Conservation (phyloP, 2,113 vertebrate species). For the Dromaius novaehollandiae region DNA sequence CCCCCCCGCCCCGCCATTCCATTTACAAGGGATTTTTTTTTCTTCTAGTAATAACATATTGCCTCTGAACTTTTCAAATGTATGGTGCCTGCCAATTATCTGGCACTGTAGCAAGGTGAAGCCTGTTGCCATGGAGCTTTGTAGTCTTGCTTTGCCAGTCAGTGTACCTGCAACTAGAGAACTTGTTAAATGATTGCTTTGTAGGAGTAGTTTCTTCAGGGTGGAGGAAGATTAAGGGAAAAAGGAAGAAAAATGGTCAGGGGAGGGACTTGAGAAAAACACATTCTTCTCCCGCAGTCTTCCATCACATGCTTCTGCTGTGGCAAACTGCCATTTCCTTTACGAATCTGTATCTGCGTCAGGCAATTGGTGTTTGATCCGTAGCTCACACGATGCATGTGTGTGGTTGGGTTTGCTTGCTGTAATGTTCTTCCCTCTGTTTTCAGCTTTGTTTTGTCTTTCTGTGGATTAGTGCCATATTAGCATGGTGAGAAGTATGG, state of each 20-base stretch:
- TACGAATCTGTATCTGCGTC: neutral
- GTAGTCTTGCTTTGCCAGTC: neutral
- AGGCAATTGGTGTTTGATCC: neutral
- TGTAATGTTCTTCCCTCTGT: neutral
- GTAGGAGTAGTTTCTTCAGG: neutral
- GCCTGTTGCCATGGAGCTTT: slow-evolving; percentile 45
- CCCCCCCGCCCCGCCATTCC: too few species aligned
- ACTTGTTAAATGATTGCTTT: neutral
- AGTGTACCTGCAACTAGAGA: neutral
- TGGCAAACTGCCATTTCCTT: neutral
- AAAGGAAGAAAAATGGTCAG: neutral
- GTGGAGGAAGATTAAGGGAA: neutral
- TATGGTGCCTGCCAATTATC: neutral
- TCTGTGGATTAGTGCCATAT: neutral
- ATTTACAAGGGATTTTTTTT: neutral
- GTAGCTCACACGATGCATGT: neutral
- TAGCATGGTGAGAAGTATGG: neutral
- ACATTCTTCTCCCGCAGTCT: neutral
- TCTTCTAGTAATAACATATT: slow-evolving; percentile 11
- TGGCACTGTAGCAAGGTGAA: neutral
- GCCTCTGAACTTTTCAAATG: neutral
- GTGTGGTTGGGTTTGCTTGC: neutral
- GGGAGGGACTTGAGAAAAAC: neutral
- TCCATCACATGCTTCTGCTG: neutral
- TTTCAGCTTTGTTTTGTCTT: neutral